Percentiles rank a stretch among this genome's conserved stretches.
These are phyloP conservation scores for Drosophila paranaensis DNA, from an alignment of 2,888 invertebrate genomes.

Conservation along the genomic window DNA sequence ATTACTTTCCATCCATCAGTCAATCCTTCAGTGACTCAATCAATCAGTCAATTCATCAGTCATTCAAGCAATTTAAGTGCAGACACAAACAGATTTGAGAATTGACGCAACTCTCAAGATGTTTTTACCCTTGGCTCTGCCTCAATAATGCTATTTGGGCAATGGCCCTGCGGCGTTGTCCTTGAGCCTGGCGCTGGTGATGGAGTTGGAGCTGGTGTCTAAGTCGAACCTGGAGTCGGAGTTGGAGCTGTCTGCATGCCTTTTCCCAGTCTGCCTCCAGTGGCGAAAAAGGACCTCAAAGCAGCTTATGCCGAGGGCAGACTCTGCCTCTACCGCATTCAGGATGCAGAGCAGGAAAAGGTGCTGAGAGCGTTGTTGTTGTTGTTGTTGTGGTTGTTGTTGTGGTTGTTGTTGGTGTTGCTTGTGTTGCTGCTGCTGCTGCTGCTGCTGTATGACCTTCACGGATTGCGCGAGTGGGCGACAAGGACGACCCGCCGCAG, in stretches of 20 bases:
- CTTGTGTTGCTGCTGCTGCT: background rate
- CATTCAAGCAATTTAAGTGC: background rate
- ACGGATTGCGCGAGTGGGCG: conserved; percentile 11
- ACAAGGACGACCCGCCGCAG: conserved; percentile 20
- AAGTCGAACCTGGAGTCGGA: conserved; percentile 18
- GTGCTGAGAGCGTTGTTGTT: conserved; percentile 5
- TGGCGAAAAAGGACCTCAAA: background rate
- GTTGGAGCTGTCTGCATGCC: conserved; percentile 39
- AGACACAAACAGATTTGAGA: background rate
- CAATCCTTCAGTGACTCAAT: background rate
- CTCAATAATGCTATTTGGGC: background rate
- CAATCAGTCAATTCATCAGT: background rate
- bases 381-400: background rate
- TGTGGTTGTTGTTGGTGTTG: conserved; percentile 1
- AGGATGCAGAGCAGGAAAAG: conserved; percentile 30
- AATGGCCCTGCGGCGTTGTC: conserved; percentile 14
- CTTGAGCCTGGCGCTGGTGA: conserved; percentile 20
- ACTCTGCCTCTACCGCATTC: conserved; percentile 17
- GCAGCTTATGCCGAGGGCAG: background rate
- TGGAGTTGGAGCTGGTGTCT: background rate
- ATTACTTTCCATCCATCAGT: background rate
- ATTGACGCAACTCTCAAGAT: background rate
- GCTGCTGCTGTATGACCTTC: conserved; percentile 30
- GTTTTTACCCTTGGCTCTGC: background rate
- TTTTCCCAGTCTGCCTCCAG: background rate